A percentile compares a stretch with the other conserved stretches of the same genome.
Evolutionary conservation across 2,888 invertebrate genomes (phyloP).

Genomic region (Brassicogethes aeneus): DNA sequence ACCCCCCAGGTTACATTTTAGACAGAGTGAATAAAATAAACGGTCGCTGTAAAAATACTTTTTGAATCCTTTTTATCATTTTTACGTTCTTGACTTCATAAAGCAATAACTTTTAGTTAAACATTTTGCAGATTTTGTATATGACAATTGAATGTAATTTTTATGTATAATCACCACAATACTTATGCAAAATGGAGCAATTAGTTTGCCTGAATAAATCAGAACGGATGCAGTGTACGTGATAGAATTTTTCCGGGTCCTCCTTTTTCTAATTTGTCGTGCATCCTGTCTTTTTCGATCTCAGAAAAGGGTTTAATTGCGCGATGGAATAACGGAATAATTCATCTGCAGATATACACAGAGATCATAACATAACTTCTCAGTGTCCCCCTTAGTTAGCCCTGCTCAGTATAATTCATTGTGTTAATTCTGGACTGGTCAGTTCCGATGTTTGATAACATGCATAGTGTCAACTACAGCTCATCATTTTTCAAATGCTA

Average conservation of each 20-base stretch:
- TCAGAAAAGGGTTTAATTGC: conserved; percentile 24
- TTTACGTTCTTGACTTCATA: too few relatives aligned
- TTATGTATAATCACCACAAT: conserved; percentile 1
- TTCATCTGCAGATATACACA: conserved; percentile 19
- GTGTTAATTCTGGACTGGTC: conserved; percentile 24
- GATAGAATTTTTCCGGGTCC: conserved; percentile 9
- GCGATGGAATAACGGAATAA: conserved; percentile 14
- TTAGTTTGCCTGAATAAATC: conserved; percentile 25
- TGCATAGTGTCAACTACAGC: conserved; percentile 23
- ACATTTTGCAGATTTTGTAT: too few relatives aligned
- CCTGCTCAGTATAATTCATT: conserved; percentile 18
- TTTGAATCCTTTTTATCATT: too few relatives aligned
- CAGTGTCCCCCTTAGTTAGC: conserved; percentile 16
- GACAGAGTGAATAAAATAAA: too few relatives aligned
- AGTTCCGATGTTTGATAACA: conserved; percentile 21
- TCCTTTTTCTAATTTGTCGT: conserved; percentile 19
- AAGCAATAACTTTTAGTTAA: too few relatives aligned
- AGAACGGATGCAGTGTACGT: conserved; percentile 16
- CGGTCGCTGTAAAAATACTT: too few relatives aligned
- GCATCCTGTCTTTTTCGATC: conserved; percentile 14
- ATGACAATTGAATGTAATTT: not conserved
- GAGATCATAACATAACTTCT: conserved; percentile 15
- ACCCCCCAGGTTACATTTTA: conserved; percentile 1
- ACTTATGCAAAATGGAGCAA: not conserved
- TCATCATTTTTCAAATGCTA: conserved; percentile 25